Conservation (phyloP, 2,888 invertebrate species). For the Brachynemurus nebulosus region DNA sequence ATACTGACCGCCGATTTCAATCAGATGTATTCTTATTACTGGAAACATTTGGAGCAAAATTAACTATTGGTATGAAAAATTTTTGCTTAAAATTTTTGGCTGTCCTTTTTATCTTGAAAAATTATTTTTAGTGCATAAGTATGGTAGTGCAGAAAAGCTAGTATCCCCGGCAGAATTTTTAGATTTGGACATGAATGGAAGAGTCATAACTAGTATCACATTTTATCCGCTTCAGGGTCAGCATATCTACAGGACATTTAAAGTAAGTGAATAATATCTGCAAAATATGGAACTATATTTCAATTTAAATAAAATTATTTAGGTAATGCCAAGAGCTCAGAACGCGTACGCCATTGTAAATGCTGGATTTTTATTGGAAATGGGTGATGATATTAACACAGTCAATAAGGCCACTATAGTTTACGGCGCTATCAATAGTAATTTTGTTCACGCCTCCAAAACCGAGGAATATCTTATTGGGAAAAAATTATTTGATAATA, state of each 20-base stretch:
- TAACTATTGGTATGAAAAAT: not conserved
- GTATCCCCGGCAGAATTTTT: slow-evolving; percentile 27
- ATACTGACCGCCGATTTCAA: slow-evolving; percentile 50
- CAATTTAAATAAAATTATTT: slow-evolving; percentile 10
- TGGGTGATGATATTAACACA: slow-evolving; percentile 31
- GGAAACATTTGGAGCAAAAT: slow-evolving; percentile 42
- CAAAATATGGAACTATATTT: too few relatives aligned
- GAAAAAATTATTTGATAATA: slow-evolving; percentile 29
- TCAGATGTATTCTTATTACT: slow-evolving; percentile 57
- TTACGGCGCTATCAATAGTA: slow-evolving; percentile 47
- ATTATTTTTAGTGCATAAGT: slow-evolving; percentile 1
- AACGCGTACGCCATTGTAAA: slow-evolving; percentile 65
- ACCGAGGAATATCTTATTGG: slow-evolving; percentile 35
- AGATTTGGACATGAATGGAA: slow-evolving; percentile 31
- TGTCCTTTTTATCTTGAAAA: not conserved
- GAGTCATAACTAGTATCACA: slow-evolving; percentile 34
- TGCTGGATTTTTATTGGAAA: slow-evolving; percentile 48
- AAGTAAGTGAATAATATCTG: slow-evolving; percentile 19
- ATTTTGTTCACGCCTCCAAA: slow-evolving; percentile 35
- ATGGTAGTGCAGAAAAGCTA: not conserved
- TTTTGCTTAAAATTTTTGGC: not conserved
- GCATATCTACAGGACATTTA: slow-evolving; percentile 26
- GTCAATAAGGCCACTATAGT: slow-evolving; percentile 41
- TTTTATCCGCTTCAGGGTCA: slow-evolving; percentile 32
- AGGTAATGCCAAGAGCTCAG: slow-evolving; percentile 60